phyloP scores from a whole-genome alignment of 2,888 invertebrate species.

The Glyphotaelius pellucidus region DNA sequence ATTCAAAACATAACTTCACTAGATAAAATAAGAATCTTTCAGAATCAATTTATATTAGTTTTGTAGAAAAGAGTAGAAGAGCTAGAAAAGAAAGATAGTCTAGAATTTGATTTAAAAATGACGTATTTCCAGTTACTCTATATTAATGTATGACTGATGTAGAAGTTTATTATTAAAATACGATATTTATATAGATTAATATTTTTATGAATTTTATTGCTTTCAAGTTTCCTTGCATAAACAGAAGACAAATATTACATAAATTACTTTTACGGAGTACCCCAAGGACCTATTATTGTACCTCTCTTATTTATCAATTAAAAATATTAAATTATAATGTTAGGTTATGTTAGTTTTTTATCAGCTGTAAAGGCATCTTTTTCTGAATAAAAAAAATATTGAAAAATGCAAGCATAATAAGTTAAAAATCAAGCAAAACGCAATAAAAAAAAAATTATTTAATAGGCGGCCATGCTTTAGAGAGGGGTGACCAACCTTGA shows the following conservation, averaged over 20 bases:
- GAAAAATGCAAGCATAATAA: neutral
- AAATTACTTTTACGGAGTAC: neutral
- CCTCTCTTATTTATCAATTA: neutral
- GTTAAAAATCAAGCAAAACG: neutral
- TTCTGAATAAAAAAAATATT: neutral
- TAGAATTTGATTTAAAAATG: no score
- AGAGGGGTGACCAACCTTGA: slow-evolving; percentile 71
- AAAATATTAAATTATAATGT: neutral
- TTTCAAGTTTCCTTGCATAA: neutral
- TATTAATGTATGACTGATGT: no score
- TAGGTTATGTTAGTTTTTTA: neutral
- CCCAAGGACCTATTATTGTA: neutral
- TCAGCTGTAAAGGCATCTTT: neutral
- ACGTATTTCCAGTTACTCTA: no score
- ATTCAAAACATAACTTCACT: no score
- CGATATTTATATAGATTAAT: no score
- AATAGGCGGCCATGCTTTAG: neutral
- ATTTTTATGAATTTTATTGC: neutral
- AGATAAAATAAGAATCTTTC: no score
- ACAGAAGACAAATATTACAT: neutral
- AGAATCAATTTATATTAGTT: no score
- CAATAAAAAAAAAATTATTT: neutral
- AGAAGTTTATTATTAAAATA: no score
- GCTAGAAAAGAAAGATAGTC: no score
- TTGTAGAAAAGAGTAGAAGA: no score